phyloP scores from a whole-genome alignment of 2,888 invertebrate species.

The Aspidiotus destructor region DNA sequence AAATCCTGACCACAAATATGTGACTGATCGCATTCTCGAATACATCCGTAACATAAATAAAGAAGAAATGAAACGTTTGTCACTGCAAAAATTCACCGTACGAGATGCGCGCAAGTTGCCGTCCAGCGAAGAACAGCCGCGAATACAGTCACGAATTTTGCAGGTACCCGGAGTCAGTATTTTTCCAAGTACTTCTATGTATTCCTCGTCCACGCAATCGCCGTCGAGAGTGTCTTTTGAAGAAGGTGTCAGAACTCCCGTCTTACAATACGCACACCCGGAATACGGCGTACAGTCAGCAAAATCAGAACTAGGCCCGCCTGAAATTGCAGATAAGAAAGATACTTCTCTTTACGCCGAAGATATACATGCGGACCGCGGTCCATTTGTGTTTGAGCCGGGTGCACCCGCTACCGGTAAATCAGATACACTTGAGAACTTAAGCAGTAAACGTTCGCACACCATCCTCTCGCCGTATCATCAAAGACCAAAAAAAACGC shows the following conservation, averaged over 20 bases:
- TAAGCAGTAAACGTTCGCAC: conserved; percentile 22
- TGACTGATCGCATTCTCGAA: conserved; percentile 42
- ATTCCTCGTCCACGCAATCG: conserved; percentile 50
- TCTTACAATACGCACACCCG: conserved; percentile 69
- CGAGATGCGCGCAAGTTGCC: conserved; percentile 28
- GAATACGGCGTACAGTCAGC: conserved; percentile 69
- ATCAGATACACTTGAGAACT: conserved; percentile 17
- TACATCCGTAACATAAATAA: conserved; percentile 59
- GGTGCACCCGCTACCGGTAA: conserved; percentile 35
- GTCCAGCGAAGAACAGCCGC: conserved; percentile 42
- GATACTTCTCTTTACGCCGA: conserved; percentile 45
- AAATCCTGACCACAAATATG: conserved; percentile 36
- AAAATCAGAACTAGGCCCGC: conserved; percentile 42
- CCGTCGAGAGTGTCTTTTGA: conserved; percentile 49
- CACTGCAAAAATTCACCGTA: conserved; percentile 13
- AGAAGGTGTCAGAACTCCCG: conserved; percentile 62
- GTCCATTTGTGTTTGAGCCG: conserved; percentile 47
- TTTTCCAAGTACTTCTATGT: conserved; percentile 57
- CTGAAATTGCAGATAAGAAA: conserved; percentile 34
- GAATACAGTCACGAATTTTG: conserved; percentile 61
- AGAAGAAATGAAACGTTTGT: conserved; percentile 44
- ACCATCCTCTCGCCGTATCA: background rate
- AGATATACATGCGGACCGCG: conserved; percentile 50
- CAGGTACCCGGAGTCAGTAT: conserved; percentile 53
- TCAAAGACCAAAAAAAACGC: conserved; percentile 36